phyloP scores from a whole-genome alignment of 2,113 vertebrate species.

The Romanogobio albipinnatus region DNA sequence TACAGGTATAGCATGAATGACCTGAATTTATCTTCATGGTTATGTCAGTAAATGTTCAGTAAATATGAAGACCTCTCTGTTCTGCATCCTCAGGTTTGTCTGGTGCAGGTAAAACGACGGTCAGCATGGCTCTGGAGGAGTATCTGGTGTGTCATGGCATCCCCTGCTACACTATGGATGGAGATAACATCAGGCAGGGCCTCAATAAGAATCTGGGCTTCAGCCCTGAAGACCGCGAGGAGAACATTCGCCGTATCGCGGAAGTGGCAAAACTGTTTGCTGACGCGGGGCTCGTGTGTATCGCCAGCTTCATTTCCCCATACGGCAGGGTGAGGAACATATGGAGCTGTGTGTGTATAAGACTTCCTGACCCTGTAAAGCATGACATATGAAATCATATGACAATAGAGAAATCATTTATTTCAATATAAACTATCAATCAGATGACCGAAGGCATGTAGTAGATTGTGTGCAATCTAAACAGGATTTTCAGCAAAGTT shows the following conservation, averaged over 20 bases:
- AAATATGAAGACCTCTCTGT: neutral
- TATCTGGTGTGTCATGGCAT: slow-evolving; percentile 97
- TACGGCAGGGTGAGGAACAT: slow-evolving; percentile 84
- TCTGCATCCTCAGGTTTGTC: slow-evolving; percentile 81
- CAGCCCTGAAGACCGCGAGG: slow-evolving; percentile 93
- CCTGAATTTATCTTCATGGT: neutral
- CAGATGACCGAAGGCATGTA: too few relatives aligned
- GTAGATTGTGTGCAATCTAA: too few relatives aligned
- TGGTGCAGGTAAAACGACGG: slow-evolving; percentile 96
- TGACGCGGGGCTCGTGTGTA: slow-evolving; percentile 95
- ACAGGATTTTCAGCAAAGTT: too few relatives aligned
- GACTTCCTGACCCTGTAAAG: neutral
- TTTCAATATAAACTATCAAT: too few relatives aligned
- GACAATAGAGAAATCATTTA: neutral
- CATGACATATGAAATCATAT: neutral
- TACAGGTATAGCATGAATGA: slow-evolving; percentile 78
- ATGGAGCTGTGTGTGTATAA: neutral
- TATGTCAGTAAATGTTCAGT: neutral
- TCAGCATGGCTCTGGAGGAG: slow-evolving; percentile 98
- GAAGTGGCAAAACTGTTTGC: slow-evolving; percentile 97
- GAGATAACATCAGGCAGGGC: slow-evolving; percentile 97
- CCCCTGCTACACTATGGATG: slow-evolving; percentile 95
- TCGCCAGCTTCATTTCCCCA: slow-evolving; percentile 96
- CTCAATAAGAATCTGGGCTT: slow-evolving; percentile 98
- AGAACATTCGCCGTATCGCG: slow-evolving; percentile 95